phyloP scores from a whole-genome alignment of 2,888 invertebrate species.

The Leptinotarsa juncta region DNA sequence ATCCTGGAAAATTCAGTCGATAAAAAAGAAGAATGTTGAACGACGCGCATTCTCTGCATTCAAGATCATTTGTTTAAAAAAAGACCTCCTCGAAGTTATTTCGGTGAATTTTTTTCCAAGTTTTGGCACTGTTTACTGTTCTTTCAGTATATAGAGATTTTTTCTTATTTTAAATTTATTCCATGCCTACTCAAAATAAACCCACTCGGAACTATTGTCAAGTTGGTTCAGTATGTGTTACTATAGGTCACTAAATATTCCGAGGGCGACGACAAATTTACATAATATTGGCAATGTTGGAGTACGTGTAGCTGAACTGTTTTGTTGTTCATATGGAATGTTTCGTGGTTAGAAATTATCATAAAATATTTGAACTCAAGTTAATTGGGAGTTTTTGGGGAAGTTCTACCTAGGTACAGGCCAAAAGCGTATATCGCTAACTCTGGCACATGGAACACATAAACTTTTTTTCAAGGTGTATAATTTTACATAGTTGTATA shows the following conservation, averaged over 20 bases:
- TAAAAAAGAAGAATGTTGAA: background rate
- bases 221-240: background rate
- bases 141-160: background rate
- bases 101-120: background rate
- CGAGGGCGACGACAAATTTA: background rate
- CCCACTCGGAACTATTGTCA: background rate
- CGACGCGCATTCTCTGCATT: background rate
- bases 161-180: slow-evolving; percentile 7
- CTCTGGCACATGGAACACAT: too few relatives aligned
- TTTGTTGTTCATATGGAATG: background rate
- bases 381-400: too few relatives aligned
- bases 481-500: too few relatives aligned
- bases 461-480: too few relatives aligned
- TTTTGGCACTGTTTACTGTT: background rate
- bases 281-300: background rate
- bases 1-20: background rate
- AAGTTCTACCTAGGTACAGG: too few relatives aligned
- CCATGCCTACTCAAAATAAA: slow-evolving; percentile 3
- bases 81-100: slow-evolving; percentile 11
- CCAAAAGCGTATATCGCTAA: too few relatives aligned
- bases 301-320: background rate
- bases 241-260: background rate
- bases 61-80: background rate
- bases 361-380: too few relatives aligned
- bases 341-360: background rate